Conservation (phyloP, 2,888 invertebrate species). For the Amblyteles armatorius region DNA sequence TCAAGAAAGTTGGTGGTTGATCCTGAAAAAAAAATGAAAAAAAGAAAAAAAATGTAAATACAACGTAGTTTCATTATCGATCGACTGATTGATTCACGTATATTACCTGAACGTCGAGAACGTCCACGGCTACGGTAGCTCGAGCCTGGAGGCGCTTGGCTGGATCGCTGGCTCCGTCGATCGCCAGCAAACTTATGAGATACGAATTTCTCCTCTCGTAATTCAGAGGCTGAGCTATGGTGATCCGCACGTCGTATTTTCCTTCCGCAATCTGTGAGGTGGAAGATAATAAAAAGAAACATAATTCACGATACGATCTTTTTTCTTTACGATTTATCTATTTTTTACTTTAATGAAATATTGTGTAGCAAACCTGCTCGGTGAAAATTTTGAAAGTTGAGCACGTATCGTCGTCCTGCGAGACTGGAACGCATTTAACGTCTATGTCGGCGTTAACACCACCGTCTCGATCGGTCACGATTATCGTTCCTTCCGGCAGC, state of each 20-base stretch:
- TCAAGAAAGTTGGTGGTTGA: constrained; percentile 92
- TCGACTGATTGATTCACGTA: neutral
- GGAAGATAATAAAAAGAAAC: constrained; percentile 24
- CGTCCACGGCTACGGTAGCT: constrained; percentile 91
- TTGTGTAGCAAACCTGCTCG: constrained; percentile 85
- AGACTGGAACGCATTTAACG: constrained; percentile 88
- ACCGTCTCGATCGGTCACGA: constrained; percentile 90
- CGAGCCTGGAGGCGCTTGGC: constrained; percentile 87
- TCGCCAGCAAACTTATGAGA: constrained; percentile 89
- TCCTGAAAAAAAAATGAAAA: constrained; percentile 85
- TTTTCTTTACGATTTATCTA: neutral
- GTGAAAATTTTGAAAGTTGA: constrained; percentile 89
- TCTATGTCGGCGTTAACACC: constrained; percentile 90
- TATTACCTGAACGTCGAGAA: constrained; percentile 89
- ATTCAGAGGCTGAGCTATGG: constrained; percentile 89
- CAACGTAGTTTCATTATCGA: neutral
- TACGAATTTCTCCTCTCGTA: constrained; percentile 92
- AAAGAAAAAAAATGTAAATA: neutral
- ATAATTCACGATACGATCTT: neutral
- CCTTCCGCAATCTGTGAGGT: constrained; percentile 87
- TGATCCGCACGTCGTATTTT: constrained; percentile 89
- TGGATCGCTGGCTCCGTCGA: constrained; percentile 87
- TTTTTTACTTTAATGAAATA: neutral
- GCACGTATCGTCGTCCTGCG: constrained; percentile 89
- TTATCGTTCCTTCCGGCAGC: constrained; percentile 86